Percentiles rank a stretch among this genome's conserved stretches.
Conservation (phyloP, 2,888 invertebrate species). For the Hydriomena furcata region DNA sequence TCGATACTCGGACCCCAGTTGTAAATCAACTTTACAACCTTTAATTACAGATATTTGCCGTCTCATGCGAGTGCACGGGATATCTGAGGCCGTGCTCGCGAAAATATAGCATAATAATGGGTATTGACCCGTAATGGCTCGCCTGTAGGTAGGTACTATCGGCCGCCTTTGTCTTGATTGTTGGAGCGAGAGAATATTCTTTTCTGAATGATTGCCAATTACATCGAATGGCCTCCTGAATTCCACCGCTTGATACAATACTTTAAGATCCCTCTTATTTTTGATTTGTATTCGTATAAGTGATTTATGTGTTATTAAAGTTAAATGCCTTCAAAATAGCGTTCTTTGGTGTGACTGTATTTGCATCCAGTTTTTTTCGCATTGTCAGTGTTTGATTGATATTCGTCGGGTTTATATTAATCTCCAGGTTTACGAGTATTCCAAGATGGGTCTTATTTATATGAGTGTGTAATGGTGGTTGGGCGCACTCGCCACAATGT, state of each 20-base stretch:
- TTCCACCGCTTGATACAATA: conserved; percentile 72
- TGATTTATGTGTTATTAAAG: conserved; percentile 77
- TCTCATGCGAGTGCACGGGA: conserved; percentile 78
- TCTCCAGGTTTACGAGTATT: conserved; percentile 28
- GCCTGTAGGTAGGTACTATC: conserved; percentile 81
- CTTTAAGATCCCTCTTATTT: conserved; percentile 63
- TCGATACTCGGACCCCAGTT: conserved; percentile 73
- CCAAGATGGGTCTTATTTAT: conserved; percentile 29
- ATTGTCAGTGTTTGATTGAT: conserved; percentile 31
- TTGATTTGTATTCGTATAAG: conserved; percentile 73
- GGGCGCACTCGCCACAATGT: conserved; percentile 67
- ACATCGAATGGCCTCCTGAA: conserved; percentile 80
- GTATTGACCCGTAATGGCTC: conserved; percentile 81
- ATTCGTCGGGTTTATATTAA: conserved; percentile 28
- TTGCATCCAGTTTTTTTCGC: conserved; percentile 23
- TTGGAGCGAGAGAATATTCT: conserved; percentile 76
- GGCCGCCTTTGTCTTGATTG: conserved; percentile 82
- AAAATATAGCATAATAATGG: conserved; percentile 84
- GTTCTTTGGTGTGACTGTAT: conserved; percentile 39
- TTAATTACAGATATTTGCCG: conserved; percentile 83
- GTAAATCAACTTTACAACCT: conserved; percentile 84
- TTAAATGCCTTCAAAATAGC: conserved; percentile 48
- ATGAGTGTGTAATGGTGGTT: conserved; percentile 42
- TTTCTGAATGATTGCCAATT: conserved; percentile 82
- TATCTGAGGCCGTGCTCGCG: conserved; percentile 80